Evolutionary conservation across 2,113 vertebrate genomes (phyloP).

Genomic region (Choloepus hoffmanni): DNA sequence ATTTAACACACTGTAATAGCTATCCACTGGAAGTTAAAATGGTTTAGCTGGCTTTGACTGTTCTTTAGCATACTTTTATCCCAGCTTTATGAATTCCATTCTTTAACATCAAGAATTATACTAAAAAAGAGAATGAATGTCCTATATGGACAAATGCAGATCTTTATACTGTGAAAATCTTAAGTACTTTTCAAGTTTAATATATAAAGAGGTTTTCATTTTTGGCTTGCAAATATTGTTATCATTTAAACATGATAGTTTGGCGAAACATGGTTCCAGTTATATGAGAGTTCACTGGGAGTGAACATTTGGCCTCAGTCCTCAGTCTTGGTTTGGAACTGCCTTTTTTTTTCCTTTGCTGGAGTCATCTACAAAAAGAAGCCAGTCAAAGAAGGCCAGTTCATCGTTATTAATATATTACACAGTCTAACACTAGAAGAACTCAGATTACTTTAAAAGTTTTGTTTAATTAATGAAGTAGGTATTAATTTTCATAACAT

Average conservation of each 20-base stretch:
- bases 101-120: conserved; percentile 34
- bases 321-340: conserved; percentile 69
- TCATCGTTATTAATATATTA: conserved; percentile 19
- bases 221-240: conserved; percentile 27
- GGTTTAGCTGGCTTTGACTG: conserved; percentile 11
- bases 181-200: not conserved
- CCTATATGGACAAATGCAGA: not conserved
- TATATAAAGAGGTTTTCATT: not conserved
- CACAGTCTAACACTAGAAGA: not conserved
- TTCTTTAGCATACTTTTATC: conserved; percentile 62
- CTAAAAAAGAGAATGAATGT: not conserved
- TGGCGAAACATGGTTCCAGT: not conserved
- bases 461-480: conserved; percentile 3
- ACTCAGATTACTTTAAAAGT: conserved; percentile 2
- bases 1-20: conserved; percentile 78
- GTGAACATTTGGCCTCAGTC: conserved; percentile 73
- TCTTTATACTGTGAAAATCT: not conserved
- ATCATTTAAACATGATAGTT: not conserved
- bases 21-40: conserved; percentile 78
- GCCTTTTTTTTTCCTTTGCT: not conserved
- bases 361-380: not conserved
- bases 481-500: conserved; percentile 34
- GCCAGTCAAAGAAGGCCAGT: conserved; percentile 19
- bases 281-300: not conserved
- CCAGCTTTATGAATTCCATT: conserved; percentile 14